Evolutionary conservation across 2,113 vertebrate species (phyloP).

Genomic region (Burhinus bistriatus): DNA sequence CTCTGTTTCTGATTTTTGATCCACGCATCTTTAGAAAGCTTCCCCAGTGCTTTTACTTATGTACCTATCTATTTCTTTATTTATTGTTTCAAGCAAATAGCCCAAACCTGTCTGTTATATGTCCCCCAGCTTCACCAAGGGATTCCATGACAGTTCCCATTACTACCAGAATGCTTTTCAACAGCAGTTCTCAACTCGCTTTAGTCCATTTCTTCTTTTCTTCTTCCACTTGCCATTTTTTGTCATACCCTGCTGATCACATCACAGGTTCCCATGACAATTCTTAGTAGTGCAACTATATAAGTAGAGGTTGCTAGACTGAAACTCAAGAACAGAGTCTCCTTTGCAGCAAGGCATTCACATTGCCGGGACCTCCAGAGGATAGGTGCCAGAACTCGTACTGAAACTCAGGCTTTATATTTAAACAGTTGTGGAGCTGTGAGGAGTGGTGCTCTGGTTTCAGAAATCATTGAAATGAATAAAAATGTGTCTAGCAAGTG

Average conservation of each 20-base stretch:
- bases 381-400: neutral
- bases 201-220: neutral
- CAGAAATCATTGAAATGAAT: neutral
- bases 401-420: neutral
- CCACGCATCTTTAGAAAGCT: neutral
- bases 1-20: neutral
- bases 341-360: neutral
- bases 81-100: neutral
- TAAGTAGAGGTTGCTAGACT: neutral
- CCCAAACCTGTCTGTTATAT: neutral
- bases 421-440: neutral
- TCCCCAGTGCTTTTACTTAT: neutral
- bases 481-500: neutral
- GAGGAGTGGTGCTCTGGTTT: neutral
- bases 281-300: neutral
- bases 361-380: neutral
- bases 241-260: constrained; percentile 19
- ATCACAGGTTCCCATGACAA: constrained; percentile 22
- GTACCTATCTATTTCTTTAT: neutral
- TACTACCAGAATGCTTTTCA: neutral
- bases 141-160: neutral
- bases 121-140: neutral
- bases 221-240: neutral
- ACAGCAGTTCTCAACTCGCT: neutral
- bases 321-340: neutral